Base-by-base conservation (phyloP, 2,797 vertebrate species). In the Alectoris magna region DNA sequence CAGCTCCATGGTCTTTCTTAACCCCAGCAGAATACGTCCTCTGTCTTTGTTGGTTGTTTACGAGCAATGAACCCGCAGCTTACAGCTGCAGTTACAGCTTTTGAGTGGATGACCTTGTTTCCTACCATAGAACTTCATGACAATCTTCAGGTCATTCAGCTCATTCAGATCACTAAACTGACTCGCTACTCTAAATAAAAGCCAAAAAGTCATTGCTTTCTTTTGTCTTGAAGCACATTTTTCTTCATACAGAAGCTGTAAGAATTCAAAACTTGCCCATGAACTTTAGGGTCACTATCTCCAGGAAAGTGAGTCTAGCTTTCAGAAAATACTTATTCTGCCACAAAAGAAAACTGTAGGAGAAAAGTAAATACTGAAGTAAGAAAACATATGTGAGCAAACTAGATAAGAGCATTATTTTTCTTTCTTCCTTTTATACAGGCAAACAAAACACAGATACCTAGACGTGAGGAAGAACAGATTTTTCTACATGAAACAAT, bases 401-500 rank as follows among this genome's bases (percentile, higher is more conserved):
- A 75, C 27, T 83, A 48, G 34, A 43, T 73, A 81, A 91, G 11
- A 87, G n/a, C 10, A 62, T 8, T 4, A 38, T 46, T 80, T 66
- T 67, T 82, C n/a, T 38, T 56, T 55, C 48, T 26, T 78, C 59
- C 18, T 84, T 90, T 91, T 79, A 62, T 27, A 43, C 15, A 56
- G 64, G 39, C 39, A 81, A 88, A 85, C 63, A 78, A 95, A 94
- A 91, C 39, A 10, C 22, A 84, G 91, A n/a, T 84, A 84, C 62
- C 60, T 74, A 90, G 88, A 84, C 55, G 22, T 12, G 76, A 78
- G 14, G 43, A 17, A 81, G 79, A 67, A 77, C 17, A 0, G 38
- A 67, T 78, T 76, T 91, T 73, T 91, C 63, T 51, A 89, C 79
- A 31, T 36, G 64, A 94, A 96, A 94, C 17, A 84, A 71, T 43